These are phyloP conservation scores for Prosopocoilus inquinatus DNA, from an alignment of 2,888 invertebrate genomes.

Conservation along the genomic window DNA sequence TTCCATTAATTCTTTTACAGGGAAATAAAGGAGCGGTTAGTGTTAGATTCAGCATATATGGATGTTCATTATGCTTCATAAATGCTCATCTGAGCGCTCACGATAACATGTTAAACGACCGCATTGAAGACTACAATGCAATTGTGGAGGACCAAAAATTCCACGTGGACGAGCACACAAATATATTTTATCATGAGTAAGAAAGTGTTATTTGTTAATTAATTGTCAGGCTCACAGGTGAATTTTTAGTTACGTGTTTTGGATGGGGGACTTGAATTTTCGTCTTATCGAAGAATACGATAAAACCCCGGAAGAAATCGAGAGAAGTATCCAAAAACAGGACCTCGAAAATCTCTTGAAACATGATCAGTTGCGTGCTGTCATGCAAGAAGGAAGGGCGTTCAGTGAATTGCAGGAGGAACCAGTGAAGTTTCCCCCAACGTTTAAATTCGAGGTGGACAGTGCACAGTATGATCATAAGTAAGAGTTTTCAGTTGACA, in stretches of 20 bases:
- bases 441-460: slow-evolving; percentile 80
- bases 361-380: slow-evolving; percentile 73
- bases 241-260: slow-evolving; percentile 76
- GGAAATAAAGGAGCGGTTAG: slow-evolving; percentile 96
- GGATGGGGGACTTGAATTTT: slow-evolving; percentile 91
- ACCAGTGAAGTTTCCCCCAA: slow-evolving; percentile 75
- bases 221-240: background rate
- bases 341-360: slow-evolving; percentile 64
- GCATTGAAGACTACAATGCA: slow-evolving; percentile 83
- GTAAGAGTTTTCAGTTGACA: slow-evolving; percentile 60
- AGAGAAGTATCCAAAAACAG: slow-evolving; percentile 62
- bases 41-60: slow-evolving; percentile 81
- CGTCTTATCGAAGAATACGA: slow-evolving; percentile 67
- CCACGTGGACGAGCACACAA: slow-evolving; percentile 71
- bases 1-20: slow-evolving; percentile 52
- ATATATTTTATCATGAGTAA: slow-evolving; percentile 91
- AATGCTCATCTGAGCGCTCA: slow-evolving; percentile 91
- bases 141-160: slow-evolving; percentile 83
- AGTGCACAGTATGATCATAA: slow-evolving; percentile 76
- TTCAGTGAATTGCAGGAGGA: slow-evolving; percentile 67
- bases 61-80: slow-evolving; percentile 83
- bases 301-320: slow-evolving; percentile 66
- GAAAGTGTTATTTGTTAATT: slow-evolving; percentile 35
- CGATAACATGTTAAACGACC: slow-evolving; percentile 77
- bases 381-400: slow-evolving; percentile 73